Conservation (phyloP, 2,113 vertebrate species). For the Saimiri boliviensis region DNA sequence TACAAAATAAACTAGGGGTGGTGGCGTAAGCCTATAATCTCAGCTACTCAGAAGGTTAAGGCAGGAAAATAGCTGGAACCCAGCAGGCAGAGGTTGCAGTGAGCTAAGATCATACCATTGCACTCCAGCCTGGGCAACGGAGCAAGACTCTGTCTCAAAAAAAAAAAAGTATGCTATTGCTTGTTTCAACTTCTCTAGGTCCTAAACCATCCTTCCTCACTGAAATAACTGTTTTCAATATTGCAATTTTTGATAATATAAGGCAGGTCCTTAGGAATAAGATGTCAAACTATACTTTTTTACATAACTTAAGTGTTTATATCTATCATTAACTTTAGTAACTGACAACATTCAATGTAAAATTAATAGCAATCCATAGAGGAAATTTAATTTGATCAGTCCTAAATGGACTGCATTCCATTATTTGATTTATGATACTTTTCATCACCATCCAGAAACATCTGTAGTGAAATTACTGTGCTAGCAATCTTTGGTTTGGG, state of each 20-base stretch:
- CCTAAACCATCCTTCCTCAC: background rate
- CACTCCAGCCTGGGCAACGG: background rate
- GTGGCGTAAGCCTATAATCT: background rate
- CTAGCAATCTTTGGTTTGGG: background rate
- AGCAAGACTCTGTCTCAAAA: background rate
- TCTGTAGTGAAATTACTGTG: background rate
- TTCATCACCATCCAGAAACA: background rate
- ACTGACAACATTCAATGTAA: background rate
- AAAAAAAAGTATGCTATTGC: background rate
- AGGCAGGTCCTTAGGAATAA: background rate
- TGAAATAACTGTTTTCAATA: slow-evolving; percentile 4
- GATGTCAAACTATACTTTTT: background rate
- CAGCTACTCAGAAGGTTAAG: background rate
- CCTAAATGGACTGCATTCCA: background rate
- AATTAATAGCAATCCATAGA: background rate
- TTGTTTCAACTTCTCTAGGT: background rate
- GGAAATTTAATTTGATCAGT: slow-evolving; percentile 1
- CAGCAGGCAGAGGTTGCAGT: background rate
- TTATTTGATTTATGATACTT: background rate
- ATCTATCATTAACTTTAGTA: background rate
- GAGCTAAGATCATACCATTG: background rate
- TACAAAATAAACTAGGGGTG: background rate
- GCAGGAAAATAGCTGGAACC: background rate
- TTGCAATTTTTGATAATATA: background rate
- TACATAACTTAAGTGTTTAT: background rate